Evolutionary conservation across 2,888 invertebrate species (phyloP).

Genomic region (Stramonita haemastoma): DNA sequence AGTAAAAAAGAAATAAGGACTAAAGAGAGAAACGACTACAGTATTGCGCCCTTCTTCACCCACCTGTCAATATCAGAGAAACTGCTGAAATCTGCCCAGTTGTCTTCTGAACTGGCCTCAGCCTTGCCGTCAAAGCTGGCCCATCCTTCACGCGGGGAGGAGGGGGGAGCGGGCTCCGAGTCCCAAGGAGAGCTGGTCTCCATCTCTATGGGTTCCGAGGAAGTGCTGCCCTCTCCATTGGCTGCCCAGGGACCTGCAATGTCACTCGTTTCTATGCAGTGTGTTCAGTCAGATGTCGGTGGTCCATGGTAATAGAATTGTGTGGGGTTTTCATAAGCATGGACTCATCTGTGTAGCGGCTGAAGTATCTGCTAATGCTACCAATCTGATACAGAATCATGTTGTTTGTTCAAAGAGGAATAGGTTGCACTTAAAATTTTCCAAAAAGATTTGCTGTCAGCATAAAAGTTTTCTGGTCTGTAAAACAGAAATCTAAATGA

Average conservation of each 20-base stretch:
- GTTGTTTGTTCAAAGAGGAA: too few relatives aligned
- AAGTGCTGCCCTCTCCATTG: constrained; percentile 68
- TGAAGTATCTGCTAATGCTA: too few relatives aligned
- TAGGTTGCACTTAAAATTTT: too few relatives aligned
- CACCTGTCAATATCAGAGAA: constrained; percentile 33
- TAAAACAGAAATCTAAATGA: too few relatives aligned
- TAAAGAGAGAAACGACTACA: too few relatives aligned
- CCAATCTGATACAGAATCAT: too few relatives aligned
- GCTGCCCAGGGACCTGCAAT: constrained; percentile 63
- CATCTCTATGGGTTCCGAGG: constrained; percentile 73
- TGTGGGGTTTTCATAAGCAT: too few relatives aligned
- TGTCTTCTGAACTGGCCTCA: constrained; percentile 48
- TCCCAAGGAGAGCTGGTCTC: constrained; percentile 77
- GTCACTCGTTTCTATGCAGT: constrained; percentile 5
- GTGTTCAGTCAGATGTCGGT: background rate
- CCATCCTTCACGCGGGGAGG: constrained; percentile 62
- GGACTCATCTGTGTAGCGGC: too few relatives aligned
- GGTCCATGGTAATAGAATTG: too few relatives aligned
- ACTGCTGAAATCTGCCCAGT: constrained; percentile 58
- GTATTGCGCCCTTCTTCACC: background rate
- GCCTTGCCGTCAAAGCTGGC: constrained; percentile 67
- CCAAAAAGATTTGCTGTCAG: too few relatives aligned
- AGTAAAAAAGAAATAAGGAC: too few relatives aligned
- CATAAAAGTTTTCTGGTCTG: too few relatives aligned
- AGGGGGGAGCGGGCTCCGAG: constrained; percentile 50